Conservation (phyloP, 2,888 invertebrate species). For the Quadriops clusia region DNA sequence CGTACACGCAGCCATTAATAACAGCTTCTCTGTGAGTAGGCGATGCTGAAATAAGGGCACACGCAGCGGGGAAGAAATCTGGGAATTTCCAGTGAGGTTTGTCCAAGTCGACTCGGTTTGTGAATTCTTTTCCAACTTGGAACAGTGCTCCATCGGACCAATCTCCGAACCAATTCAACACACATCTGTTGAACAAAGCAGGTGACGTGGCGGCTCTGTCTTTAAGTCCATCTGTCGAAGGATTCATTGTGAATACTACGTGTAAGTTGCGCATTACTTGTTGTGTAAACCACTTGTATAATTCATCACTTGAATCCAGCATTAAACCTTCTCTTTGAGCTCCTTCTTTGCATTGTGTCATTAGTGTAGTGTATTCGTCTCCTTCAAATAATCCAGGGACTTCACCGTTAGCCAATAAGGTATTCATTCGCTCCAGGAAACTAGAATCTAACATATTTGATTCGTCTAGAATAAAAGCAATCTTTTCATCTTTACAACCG, state of each 20-base stretch:
- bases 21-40: conserved; percentile 89
- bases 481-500: conserved; percentile 94
- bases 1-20: conserved; percentile 97
- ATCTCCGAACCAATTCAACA: conserved; percentile 99
- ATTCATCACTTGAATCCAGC: conserved; percentile 95
- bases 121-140: conserved; percentile 95
- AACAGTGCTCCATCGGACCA: conserved; percentile 95
- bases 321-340: conserved; percentile 92
- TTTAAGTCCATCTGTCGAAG: conserved; percentile 94
- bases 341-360: conserved; percentile 99
- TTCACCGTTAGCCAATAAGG: conserved; percentile 95
- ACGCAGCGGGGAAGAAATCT: conserved; percentile 82
- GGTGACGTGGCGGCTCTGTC: conserved; percentile 98
- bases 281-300: conserved; percentile 99
- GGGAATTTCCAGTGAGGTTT: conserved; percentile 75
- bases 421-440: conserved; percentile 98
- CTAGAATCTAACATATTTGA: conserved; percentile 97
- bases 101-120: conserved; percentile 88
- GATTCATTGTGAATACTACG: conserved; percentile 99
- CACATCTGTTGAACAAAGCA: conserved; percentile 97
- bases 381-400: conserved; percentile 90
- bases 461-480: conserved; percentile 97
- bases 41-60: conserved; percentile 57
- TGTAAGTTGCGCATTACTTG: conserved; percentile 98
- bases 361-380: conserved; percentile 95